Evolutionary conservation across 2,797 vertebrate genomes (phyloP).

Genomic region (Simalia tracyae): DNA sequence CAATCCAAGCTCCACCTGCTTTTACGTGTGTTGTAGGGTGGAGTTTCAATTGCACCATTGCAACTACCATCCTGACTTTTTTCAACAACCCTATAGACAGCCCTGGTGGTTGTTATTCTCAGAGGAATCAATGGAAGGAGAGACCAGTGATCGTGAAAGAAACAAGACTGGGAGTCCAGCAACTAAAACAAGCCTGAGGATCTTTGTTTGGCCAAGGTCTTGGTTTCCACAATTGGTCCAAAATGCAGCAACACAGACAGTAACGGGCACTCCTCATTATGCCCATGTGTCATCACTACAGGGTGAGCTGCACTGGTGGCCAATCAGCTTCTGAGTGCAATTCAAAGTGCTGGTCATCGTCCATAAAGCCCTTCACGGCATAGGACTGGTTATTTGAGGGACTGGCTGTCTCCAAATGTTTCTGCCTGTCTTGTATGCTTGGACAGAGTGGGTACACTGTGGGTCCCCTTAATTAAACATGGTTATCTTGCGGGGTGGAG

Average conservation of each 20-base stretch:
- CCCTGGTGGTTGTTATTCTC: background rate
- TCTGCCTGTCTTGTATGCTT: too few relatives aligned
- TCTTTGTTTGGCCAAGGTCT: background rate
- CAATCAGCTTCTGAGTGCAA: too few relatives aligned
- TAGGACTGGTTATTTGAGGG: too few relatives aligned
- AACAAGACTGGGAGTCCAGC: background rate
- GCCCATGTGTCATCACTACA: too few relatives aligned
- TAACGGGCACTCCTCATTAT: too few relatives aligned
- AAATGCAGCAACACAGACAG: background rate
- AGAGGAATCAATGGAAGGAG: background rate
- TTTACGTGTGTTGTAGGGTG: background rate
- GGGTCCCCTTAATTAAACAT: too few relatives aligned
- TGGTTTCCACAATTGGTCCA: background rate
- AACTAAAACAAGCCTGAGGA: background rate
- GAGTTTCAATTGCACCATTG: background rate
- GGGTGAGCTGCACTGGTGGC: too few relatives aligned
- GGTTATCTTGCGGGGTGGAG: too few relatives aligned
- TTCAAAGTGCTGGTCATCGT: too few relatives aligned
- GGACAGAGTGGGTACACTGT: too few relatives aligned
- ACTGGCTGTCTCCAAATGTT: too few relatives aligned
- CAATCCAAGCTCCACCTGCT: background rate
- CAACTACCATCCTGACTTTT: background rate
- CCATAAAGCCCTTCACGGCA: too few relatives aligned
- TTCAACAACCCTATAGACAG: background rate
- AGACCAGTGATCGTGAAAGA: background rate